A percentile compares a stretch with the other conserved stretches of the same genome.
phyloP scores from a whole-genome alignment of 2,797 vertebrate genomes.

The Epinephelus coioides region DNA sequence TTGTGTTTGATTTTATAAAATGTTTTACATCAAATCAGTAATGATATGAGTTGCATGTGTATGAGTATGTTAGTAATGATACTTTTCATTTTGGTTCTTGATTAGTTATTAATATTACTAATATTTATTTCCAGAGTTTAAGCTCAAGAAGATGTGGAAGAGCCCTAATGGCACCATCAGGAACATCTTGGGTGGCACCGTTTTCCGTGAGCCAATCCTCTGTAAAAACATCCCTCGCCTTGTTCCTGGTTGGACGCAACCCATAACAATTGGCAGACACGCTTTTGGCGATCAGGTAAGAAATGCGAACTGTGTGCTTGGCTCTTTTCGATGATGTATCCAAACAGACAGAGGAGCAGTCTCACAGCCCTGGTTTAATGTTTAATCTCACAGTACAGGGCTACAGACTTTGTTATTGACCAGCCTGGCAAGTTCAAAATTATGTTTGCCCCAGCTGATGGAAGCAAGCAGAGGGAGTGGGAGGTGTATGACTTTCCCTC shows the following conservation, averaged over 20 bases:
- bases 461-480: conserved; percentile 90
- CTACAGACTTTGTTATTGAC: conserved; percentile 93
- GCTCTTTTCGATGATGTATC: not conserved
- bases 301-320: not conserved
- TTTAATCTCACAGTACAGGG: conserved; percentile 90
- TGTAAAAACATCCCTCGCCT: conserved; percentile 98
- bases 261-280: conserved; percentile 96
- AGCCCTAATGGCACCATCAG: conserved; percentile 97
- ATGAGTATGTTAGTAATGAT: not conserved
- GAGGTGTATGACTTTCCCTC: conserved; percentile 92
- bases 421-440: conserved; percentile 93
- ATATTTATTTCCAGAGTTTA: conserved; percentile 88
- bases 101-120: not conserved
- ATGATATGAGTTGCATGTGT: not conserved
- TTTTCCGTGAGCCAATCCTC: conserved; percentile 97
- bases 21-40: not conserved
- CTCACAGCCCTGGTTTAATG: not conserved
- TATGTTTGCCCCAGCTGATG: conserved; percentile 90
- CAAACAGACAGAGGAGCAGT: not conserved
- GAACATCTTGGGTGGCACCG: conserved; percentile 96
- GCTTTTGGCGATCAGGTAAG: conserved; percentile 95
- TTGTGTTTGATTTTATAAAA: too few relatives aligned
- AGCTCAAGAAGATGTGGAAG: conserved; percentile 99
- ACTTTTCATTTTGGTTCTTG: not conserved
- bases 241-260: conserved; percentile 93